Conservation (phyloP, 2,797 vertebrate genomes). For the Paedocypris micromegethes region DNA sequence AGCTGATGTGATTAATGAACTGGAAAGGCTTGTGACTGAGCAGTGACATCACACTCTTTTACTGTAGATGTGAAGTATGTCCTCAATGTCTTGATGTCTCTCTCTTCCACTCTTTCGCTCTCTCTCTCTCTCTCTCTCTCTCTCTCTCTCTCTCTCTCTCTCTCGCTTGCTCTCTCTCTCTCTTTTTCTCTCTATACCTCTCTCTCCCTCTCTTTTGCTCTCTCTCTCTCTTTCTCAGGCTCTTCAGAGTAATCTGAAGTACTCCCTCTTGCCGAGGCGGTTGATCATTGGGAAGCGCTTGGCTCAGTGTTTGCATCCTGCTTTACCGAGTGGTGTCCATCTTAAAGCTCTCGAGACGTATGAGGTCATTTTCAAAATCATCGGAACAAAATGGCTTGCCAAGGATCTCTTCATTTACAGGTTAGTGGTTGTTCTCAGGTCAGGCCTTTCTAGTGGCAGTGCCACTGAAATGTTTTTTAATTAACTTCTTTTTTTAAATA, state of each 20-base stretch:
- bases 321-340: constrained; percentile 93
- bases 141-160: too few species aligned
- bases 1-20: constrained; percentile 6
- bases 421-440: constrained; percentile 54
- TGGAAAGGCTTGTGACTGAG: neutral
- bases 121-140: too few species aligned
- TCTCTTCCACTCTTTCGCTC: neutral
- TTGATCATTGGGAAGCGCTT: constrained; percentile 92
- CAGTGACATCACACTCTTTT: neutral
- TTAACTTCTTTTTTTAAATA: too few species aligned
- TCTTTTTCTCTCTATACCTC: too few species aligned
- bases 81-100: neutral
- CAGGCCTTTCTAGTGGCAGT: too few species aligned
- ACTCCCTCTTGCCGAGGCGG: constrained; percentile 85
- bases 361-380: constrained; percentile 97
- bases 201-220: neutral
- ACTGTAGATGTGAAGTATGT: neutral
- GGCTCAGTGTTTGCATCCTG: constrained; percentile 93
- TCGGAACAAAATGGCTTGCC: constrained; percentile 94
- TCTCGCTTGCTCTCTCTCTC: neutral
- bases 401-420: constrained; percentile 97
- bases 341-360: constrained; percentile 97
- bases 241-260: constrained; percentile 93
- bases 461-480: too few species aligned
- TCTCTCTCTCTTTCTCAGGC: constrained; percentile 66